These are phyloP conservation scores for Rhagoletis pomonella DNA, from an alignment of 1,140 invertebrate genomes.

Conservation along the genomic window DNA sequence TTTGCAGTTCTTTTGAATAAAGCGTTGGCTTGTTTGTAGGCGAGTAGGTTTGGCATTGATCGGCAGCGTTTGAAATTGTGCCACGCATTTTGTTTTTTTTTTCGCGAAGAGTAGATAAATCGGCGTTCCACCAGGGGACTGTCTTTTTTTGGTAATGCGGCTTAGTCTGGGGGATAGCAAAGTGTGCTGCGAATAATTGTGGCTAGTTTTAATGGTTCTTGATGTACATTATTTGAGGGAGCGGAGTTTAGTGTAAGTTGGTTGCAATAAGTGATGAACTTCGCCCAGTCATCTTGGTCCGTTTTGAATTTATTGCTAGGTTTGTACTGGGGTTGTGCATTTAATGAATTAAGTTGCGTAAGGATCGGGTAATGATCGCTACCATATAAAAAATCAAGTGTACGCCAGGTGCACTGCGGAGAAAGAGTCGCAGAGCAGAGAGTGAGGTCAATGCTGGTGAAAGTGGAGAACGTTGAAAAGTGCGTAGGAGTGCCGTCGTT, in stretches of 20 bases:
- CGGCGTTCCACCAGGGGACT: not conserved
- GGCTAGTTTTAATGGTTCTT: not conserved
- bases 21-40: not conserved
- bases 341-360: not conserved
- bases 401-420: not conserved
- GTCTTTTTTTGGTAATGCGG: not conserved
- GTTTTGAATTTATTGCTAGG: not conserved
- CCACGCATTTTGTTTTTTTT: not conserved
- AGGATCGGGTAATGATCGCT: no score
- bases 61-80: not conserved
- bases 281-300: not conserved
- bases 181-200: not conserved
- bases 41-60: not conserved
- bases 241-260: not conserved
- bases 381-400: no score
- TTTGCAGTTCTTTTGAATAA: not conserved
- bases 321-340: not conserved
- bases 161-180: not conserved
- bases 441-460: not conserved
- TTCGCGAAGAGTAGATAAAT: not conserved
- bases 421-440: not conserved
- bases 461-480: constrained; percentile 18
- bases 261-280: not conserved
- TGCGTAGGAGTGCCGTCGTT: not conserved
- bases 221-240: no score